Evolutionary conservation across 2,888 invertebrate species (phyloP), one percentile per base, ranked within the genome.

Genomic region (Drosophila quinaria): DNA sequence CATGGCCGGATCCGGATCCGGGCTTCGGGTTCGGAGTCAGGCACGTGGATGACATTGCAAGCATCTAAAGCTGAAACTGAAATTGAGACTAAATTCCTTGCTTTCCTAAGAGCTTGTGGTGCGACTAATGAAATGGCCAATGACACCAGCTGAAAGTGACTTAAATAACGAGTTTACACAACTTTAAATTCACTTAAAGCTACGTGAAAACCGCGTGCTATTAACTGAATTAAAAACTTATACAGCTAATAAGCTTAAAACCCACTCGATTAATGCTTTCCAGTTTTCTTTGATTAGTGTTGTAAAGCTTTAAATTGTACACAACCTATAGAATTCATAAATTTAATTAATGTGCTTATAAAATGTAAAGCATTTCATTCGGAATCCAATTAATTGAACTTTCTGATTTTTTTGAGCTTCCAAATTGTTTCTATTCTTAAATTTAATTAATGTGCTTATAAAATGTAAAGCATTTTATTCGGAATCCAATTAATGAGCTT

Each of bases 31-130:
- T 25, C 37, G 49, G 51, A 42, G 13, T 25, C 60, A 35, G 56
- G 54, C 64, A 69, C 63, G 60, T 74, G 49, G 55, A 64, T 52
- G 52, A 70, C 74, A 74, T 70, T 65, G 70, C 70, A 37, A 55
- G 44, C 52, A 50, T 25, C 64, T 35, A 17, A 61, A 37, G 33
- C 51, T 37, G 33, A 58, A 37, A 41, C 51, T 37, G 33, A 58
- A 47, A 49, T 37, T 49, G 58, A 13, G 31, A 29, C 44, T 10
- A 22, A 62, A 50, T 52, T 35, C 31, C 44, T 44, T 17, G 22
- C 49, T 51, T 47, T 29, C 41, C 25, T 29, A 29, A 35, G 31
- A 17, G 29, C n/a, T 41, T 10, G 15, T 10, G 15, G 41, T 9
- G 17, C 13, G 35, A n/a, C 25, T 19, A 55, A 55, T 54, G 29